phyloP scores from a whole-genome alignment of 2,797 vertebrate species.

The Peromyscus eremicus region DNA sequence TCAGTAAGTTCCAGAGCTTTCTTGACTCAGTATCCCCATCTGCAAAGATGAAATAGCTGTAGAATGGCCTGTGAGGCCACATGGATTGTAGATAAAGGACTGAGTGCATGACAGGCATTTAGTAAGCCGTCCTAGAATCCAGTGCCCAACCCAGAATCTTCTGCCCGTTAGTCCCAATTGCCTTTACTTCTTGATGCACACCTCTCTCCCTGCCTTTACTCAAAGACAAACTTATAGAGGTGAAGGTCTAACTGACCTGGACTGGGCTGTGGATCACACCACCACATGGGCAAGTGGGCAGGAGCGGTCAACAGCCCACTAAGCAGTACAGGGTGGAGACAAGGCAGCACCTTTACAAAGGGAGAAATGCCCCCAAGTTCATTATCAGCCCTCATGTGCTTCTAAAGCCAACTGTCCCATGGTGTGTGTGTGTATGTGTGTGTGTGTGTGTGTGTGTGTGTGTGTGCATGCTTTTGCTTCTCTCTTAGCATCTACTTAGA shows the following conservation, averaged over 20 bases:
- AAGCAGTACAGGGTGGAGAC: not conserved
- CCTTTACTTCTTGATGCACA: not conserved
- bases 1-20: not conserved
- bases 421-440: no score
- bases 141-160: not conserved
- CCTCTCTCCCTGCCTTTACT: not conserved
- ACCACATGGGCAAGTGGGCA: not conserved
- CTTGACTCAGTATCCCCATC: not conserved
- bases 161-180: not conserved
- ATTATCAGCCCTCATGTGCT: not conserved
- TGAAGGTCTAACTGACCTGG: not conserved
- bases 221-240: not conserved
- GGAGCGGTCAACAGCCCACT: not conserved
- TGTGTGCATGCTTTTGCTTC: not conserved
- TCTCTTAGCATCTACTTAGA: not conserved
- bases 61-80: not conserved
- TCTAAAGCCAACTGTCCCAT: not conserved
- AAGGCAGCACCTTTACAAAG: not conserved
- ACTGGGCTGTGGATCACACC: not conserved
- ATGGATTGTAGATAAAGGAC: not conserved
- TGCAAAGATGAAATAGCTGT: not conserved
- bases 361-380: not conserved
- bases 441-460: no score
- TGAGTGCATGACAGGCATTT: not conserved
- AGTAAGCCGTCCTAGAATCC: not conserved